Percentiles rank a stretch among this genome's conserved stretches.
Conservation (phyloP, 35 echinoderm and acorn worm species). For the Lytechinus variegatus region DNA sequence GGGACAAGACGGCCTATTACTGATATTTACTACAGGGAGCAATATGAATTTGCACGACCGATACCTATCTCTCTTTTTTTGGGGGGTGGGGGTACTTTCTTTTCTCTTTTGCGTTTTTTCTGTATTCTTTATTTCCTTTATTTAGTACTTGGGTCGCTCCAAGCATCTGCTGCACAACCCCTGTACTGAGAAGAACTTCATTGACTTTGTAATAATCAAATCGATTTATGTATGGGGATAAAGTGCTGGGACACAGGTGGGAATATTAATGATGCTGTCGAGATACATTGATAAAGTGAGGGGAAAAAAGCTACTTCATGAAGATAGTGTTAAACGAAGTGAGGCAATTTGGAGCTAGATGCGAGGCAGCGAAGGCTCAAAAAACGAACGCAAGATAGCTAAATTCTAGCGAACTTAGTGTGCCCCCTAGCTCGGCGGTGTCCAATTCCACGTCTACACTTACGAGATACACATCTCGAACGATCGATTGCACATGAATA, state of each 20-base stretch:
- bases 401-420: not conserved
- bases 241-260: not conserved
- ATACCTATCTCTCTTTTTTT: too few relatives aligned
- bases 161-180: too few relatives aligned
- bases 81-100: too few relatives aligned
- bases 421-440: not conserved
- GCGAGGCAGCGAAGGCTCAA: not conserved
- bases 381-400: not conserved
- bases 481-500: conserved; percentile 44
- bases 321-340: not conserved
- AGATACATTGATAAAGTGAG: not conserved
- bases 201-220: too few relatives aligned
- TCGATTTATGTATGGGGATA: too few relatives aligned
- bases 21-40: too few relatives aligned
- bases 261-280: not conserved
- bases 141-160: too few relatives aligned
- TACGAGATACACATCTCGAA: conserved; percentile 23
- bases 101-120: too few relatives aligned
- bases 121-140: too few relatives aligned
- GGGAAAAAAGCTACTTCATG: not conserved
- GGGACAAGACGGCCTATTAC: too few relatives aligned
- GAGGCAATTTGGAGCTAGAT: not conserved
- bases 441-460: conserved; percentile 1
- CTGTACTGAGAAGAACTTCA: too few relatives aligned
- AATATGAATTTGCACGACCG: too few relatives aligned